Evolutionary conservation across 2,888 invertebrate genomes (phyloP), one percentile per base, ranked within the genome.

Genomic region (Laothoe populi): DNA sequence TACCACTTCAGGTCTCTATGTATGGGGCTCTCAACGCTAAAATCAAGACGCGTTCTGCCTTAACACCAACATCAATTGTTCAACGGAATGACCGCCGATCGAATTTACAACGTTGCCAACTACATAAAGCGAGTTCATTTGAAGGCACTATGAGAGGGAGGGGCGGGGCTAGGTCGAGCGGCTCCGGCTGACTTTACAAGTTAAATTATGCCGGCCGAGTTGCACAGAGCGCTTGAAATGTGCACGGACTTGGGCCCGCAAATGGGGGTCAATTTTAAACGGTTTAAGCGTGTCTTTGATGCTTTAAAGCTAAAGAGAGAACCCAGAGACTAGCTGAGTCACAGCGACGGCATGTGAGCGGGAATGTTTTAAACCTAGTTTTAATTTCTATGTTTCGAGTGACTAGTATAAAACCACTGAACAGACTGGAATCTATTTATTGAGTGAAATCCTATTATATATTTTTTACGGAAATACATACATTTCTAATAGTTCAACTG

Each of bases 101-200:
- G 53, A 53, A 53, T 53, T 53, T 53, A 53, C 35, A 19, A 53
- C 31, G 35, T 35, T 53, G 53, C 31, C 35, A 35, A 53, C 35
- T 53, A 53, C 11, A 53, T 53, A 53, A 53, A 53, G 53, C 53
- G 19, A 53, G 53, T 53, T 53, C 53, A 53, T 53, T 53, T 53
- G 35, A 26, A 53, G 53, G 53, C 35, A 19, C 16, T 19, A 10
- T 7, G 49, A 13, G 49, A n/a, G 48, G 24, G 13, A 0, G 19
- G 11, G 53, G 35, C 19, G 53, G 31, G 31, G 35, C 31, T 31
- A 35, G 53, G 19, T 53, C 53, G 53, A 53, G 35, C 53, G 53
- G 53, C 53, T 53, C 53, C 53, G 53, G 53, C 53, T 53, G 53
- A 35, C 53, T 53, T 53, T 53, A 53, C 53, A 53, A 53, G 53